These are phyloP conservation scores for Penelope pileata DNA, from an alignment of 2,113 vertebrate species.

Conservation along the genomic window DNA sequence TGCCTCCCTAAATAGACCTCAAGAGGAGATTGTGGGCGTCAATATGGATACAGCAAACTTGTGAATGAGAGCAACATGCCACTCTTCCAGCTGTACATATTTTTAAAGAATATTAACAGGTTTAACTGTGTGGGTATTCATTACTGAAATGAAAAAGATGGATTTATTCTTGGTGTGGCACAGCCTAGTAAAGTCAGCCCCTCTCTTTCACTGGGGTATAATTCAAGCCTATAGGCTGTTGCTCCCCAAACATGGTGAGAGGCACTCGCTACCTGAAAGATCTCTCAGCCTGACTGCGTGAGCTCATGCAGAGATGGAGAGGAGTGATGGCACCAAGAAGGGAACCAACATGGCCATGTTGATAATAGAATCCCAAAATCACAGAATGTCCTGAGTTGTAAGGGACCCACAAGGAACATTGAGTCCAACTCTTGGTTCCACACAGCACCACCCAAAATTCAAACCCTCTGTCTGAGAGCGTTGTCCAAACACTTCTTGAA, in stretches of 20 bases:
- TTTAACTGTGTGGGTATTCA: slow-evolving; percentile 18
- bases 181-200: not conserved
- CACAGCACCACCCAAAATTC: not conserved
- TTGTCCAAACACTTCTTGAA: not conserved
- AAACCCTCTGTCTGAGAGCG: not conserved
- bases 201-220: not conserved
- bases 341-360: not conserved
- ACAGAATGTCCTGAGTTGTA: not conserved
- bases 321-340: not conserved
- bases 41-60: not conserved
- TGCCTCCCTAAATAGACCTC: not conserved
- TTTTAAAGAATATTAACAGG: slow-evolving; percentile 29
- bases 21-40: not conserved
- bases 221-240: not conserved
- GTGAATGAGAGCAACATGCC: slow-evolving; percentile 34
- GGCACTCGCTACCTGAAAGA: not conserved
- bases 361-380: not conserved
- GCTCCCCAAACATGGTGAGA: not conserved
- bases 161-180: slow-evolving; percentile 8
- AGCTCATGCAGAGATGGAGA: not conserved
- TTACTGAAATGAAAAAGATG: slow-evolving; percentile 31
- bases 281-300: not conserved
- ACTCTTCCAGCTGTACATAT: not conserved
- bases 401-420: not conserved
- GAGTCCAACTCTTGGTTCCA: not conserved